Percentiles rank a stretch among this genome's conserved stretches.
phyloP scores from a whole-genome alignment of 2,888 invertebrate genomes.

The Strigamia transsilvanica region DNA sequence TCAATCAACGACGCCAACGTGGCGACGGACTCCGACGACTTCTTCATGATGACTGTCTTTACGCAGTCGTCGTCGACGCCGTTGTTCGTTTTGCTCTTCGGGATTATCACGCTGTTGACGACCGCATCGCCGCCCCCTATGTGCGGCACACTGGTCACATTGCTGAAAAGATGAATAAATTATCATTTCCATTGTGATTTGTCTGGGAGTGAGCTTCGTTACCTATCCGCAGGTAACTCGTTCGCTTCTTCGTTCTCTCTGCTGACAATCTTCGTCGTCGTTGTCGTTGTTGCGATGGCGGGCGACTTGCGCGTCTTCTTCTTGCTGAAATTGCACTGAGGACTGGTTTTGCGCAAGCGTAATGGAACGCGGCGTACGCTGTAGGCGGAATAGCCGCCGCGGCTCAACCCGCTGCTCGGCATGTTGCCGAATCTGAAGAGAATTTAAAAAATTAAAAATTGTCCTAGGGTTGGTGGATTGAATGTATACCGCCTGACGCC shows the following conservation, averaged over 20 bases:
- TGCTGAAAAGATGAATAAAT: neutral
- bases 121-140: neutral
- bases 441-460: too few relatives aligned
- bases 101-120: neutral
- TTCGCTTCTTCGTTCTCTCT: neutral
- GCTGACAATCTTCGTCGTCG: neutral
- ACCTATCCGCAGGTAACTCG: neutral
- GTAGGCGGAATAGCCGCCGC: neutral
- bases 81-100: neutral
- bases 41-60: constrained; percentile 12
- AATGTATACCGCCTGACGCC: constrained; percentile 57
- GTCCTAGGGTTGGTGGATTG: too few relatives aligned
- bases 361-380: neutral
- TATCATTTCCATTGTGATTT: neutral
- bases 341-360: neutral
- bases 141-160: neutral
- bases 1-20: neutral
- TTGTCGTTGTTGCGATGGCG: neutral
- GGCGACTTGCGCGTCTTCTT: neutral
- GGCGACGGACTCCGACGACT: neutral
- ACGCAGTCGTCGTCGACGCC: neutral
- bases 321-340: neutral
- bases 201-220: neutral
- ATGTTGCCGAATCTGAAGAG: constrained; percentile 18
- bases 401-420: neutral